Evolutionary conservation across 2,113 vertebrate genomes (phyloP).

Genomic region (Muscicapa adusta): DNA sequence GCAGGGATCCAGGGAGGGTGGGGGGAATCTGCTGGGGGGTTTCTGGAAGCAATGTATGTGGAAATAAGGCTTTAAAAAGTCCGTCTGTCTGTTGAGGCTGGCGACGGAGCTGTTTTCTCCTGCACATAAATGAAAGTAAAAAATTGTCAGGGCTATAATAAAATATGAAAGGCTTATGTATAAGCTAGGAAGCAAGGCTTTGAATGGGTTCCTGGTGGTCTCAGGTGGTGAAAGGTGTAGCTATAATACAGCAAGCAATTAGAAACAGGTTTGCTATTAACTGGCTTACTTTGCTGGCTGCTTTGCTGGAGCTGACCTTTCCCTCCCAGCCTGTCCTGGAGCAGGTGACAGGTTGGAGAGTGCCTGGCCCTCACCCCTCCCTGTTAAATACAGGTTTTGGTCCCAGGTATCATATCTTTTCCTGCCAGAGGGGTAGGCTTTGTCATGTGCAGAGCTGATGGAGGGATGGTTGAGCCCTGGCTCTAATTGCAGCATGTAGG

Average conservation of each 20-base stretch:
- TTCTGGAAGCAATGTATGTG: conserved; percentile 1
- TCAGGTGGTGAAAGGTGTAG: conserved; percentile 86
- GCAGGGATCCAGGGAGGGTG: background rate
- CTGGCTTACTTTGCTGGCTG: conserved; percentile 48
- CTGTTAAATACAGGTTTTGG: background rate
- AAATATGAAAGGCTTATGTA: conserved; percentile 77
- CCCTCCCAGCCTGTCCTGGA: background rate
- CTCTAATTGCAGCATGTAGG: rapidly evolving
- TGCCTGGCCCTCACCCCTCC: background rate
- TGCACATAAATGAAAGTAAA: conserved; percentile 65
- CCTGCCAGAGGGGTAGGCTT: background rate
- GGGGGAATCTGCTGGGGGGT: background rate
- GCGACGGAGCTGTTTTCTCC: conserved; percentile 24
- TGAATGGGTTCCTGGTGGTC: conserved; percentile 72
- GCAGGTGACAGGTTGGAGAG: conserved; percentile 28
- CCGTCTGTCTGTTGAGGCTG: background rate
- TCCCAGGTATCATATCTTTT: background rate
- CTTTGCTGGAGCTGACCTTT: conserved; percentile 53
- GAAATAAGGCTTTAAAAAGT: conserved; percentile 18
- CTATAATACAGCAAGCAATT: conserved; percentile 77
- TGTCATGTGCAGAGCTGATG: background rate
- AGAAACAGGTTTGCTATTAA: conserved; percentile 72
- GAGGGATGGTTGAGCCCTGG: background rate
- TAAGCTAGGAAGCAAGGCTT: conserved; percentile 57
- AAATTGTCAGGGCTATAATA: conserved; percentile 66